phyloP scores from a whole-genome alignment of 2,113 vertebrate species.

The Ramphastos sulfuratus region DNA sequence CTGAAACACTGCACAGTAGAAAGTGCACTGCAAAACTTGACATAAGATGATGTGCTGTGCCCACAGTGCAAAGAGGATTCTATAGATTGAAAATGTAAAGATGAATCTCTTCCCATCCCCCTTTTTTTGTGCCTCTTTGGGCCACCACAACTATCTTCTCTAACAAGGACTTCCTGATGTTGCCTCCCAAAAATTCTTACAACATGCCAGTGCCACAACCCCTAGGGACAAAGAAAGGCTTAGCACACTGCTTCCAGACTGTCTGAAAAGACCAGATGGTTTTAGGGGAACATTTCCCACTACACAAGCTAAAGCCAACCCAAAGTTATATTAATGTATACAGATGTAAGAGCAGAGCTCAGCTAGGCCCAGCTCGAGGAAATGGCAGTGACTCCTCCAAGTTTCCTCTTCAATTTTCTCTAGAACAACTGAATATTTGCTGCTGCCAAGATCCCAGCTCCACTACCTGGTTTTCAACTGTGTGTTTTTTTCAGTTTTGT shows the following conservation, averaged over 20 bases:
- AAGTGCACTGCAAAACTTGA: background rate
- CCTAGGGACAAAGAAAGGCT: background rate
- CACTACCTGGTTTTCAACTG: background rate
- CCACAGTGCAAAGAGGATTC: background rate
- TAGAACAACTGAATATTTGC: background rate
- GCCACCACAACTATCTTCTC: background rate
- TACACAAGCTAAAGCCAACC: background rate
- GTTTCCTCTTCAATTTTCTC: background rate
- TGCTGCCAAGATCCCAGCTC: background rate
- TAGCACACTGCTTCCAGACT: background rate
- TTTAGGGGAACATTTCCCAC: background rate
- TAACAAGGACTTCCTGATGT: background rate
- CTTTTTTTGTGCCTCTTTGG: background rate
- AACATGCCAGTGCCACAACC: background rate
- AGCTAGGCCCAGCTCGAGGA: background rate
- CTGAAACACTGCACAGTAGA: background rate
- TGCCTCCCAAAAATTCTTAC: background rate
- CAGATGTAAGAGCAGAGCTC: background rate
- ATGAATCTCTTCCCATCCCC: rapidly evolving
- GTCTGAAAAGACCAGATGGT: background rate
- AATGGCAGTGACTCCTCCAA: background rate
- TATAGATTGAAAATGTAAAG: background rate
- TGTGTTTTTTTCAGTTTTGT: background rate
- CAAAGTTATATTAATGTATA: background rate
- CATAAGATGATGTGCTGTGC: too few species aligned